Evolutionary conservation across 2,888 invertebrate species (phyloP), one percentile per base, ranked within the genome.

Genomic region (Coenonympha arcania): DNA sequence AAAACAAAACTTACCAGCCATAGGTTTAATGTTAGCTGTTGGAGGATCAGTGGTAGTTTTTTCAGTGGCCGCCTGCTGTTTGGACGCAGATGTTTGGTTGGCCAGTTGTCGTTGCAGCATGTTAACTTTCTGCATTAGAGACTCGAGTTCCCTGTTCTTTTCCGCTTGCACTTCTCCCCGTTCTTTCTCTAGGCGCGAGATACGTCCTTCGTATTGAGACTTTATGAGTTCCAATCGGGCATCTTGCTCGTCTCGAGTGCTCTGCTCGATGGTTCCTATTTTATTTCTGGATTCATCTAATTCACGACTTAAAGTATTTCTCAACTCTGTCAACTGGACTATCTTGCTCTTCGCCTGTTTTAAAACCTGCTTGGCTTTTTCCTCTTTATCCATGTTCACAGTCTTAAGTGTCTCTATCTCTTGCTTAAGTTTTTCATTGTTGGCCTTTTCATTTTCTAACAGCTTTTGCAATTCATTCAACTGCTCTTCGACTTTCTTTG

Each of bases 11-110:
- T 74, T 87, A 63, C 95, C 95, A 2, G 96, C 93, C 92, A 97
- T 95, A 0, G 97, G 97, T 74, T 95, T 95, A 34, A 97, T 97
- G 71, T 97, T 97, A 4, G 97, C 97, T 0, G 96, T 97, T 0
- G 89, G 89, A 8, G 90, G 89, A 26, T 90, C 90, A 2, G 87
- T 85, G 8, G 87, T 86, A 2, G 87, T 77, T 65, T 90, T 90
- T 44, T 90, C 90, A 6, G 76, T 63, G 1, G 77, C 67, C 52
- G 89, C 76, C 66, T 90, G 80, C 62, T 90, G 87, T 55, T 93
- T 89, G 62, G 92, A 90, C 2, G 90, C 89, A 31, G 90, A 89
- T 15, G 93, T 89, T 67, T 93, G 93, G 39, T 88, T 89, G 3
- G 90, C 90, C 57, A 92, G 89, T 66, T 92, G 92, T 8, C 92